Percentiles rank a stretch among this genome's conserved stretches.
These are phyloP conservation scores for Crenuchus spilurus DNA, from an alignment of 2,797 vertebrate species.

Conservation along the genomic window DNA sequence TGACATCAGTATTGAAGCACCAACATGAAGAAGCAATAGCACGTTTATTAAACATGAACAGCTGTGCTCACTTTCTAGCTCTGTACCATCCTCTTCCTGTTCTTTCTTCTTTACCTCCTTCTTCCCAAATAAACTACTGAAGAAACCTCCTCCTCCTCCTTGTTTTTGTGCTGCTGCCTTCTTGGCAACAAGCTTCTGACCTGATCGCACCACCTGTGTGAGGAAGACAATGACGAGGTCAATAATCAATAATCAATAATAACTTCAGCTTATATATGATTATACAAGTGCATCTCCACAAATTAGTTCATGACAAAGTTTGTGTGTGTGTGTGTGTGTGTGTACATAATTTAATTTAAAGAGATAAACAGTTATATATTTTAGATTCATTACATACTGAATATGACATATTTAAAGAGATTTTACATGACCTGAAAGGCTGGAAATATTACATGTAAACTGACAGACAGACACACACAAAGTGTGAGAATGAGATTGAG, in stretches of 20 bases:
- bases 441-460: no score
- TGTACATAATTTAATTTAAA: no score
- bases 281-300: neutral
- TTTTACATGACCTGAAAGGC: no score
- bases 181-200: constrained; percentile 87
- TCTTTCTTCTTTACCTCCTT: constrained; percentile 87
- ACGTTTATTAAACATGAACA: neutral
- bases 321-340: no score
- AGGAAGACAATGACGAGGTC: neutral
- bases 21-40: no score
- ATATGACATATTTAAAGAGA: no score
- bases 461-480: no score
- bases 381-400: no score
- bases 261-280: neutral
- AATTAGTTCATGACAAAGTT: no score
- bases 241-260: neutral
- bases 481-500: no score
- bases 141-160: constrained; percentile 85
- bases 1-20: no score
- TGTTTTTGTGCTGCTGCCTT: constrained; percentile 81
- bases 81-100: constrained; percentile 82
- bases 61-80: constrained; percentile 78
- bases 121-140: constrained; percentile 85
- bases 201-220: constrained; percentile 87
- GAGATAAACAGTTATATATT: no score